Percentiles rank a stretch among this genome's conserved stretches.
These are phyloP conservation scores for Papilio xuthus DNA, from an alignment of 1,140 invertebrate genomes.

Conservation along the genomic window DNA sequence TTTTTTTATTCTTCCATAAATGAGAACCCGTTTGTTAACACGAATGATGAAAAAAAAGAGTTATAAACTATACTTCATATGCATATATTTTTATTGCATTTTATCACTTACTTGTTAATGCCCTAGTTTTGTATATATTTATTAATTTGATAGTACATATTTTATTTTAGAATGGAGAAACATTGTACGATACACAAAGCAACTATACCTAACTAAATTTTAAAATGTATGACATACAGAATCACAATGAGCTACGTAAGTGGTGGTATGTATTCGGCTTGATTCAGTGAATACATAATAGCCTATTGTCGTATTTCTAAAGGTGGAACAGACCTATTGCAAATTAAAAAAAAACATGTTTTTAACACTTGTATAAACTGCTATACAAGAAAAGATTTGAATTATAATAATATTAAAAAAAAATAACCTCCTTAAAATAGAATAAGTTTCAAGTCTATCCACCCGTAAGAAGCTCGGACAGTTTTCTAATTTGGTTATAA, in stretches of 20 bases:
- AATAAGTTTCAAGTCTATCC: too few species aligned
- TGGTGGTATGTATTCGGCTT: not conserved
- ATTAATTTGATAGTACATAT: not conserved
- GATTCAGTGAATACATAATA: slow-evolving; percentile 8
- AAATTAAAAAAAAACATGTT: not conserved
- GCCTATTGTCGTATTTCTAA: slow-evolving; percentile 6
- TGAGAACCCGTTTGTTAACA: not conserved
- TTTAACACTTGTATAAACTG: too few species aligned
- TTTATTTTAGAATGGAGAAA: not conserved
- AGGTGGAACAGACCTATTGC: not conserved
- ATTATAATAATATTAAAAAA: too few species aligned
- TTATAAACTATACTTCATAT: not conserved
- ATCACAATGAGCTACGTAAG: not conserved
- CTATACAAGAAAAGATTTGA: too few species aligned
- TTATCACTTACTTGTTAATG: not conserved
- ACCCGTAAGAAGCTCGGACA: too few species aligned
- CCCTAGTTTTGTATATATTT: not conserved
- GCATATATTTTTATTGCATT: not conserved
- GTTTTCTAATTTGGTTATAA: too few species aligned
- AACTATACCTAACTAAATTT: not conserved
- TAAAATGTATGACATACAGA: not conserved
- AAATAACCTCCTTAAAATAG: too few species aligned
- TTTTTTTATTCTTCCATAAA: not conserved
- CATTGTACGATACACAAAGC: not conserved
- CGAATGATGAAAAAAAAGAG: not conserved